A percentile compares a stretch with the other conserved stretches of the same genome.
phyloP scores from a whole-genome alignment of 2,113 vertebrate genomes.

The Ceyx margarethae region DNA sequence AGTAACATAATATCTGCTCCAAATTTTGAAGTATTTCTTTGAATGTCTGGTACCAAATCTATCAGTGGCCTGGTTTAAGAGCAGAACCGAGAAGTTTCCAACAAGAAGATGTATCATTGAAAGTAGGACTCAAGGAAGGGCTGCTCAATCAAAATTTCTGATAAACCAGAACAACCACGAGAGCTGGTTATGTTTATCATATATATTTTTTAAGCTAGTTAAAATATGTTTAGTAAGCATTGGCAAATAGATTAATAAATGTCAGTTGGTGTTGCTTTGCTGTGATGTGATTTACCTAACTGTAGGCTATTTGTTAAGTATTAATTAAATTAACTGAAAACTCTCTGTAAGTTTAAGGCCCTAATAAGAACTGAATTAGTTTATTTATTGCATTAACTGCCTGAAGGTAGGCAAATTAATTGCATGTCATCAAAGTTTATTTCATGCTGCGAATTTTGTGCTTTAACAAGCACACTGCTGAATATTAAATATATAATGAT shows the following conservation, averaged over 20 bases:
- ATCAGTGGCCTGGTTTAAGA: not conserved
- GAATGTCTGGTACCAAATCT: not conserved
- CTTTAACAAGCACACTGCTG: not conserved
- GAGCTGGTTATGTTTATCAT: not conserved
- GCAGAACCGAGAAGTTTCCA: not conserved
- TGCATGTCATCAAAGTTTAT: constrained; percentile 22
- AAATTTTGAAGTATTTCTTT: not conserved
- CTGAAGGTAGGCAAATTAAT: constrained; percentile 31
- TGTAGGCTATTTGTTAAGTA: constrained; percentile 25
- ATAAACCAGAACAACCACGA: not conserved
- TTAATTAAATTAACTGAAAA: constrained; percentile 49
- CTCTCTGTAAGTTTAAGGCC: not conserved
- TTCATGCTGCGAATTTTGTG: not conserved
- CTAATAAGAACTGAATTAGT: constrained; percentile 22
- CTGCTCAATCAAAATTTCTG: not conserved
- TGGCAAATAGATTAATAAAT: constrained; percentile 27
- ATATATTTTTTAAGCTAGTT: not conserved
- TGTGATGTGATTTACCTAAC: constrained; percentile 16
- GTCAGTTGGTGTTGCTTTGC: not conserved
- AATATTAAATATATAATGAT: not conserved
- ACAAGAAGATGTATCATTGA: not conserved
- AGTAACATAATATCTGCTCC: not conserved
- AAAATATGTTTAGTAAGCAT: not conserved
- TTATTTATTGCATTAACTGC: constrained; percentile 30
- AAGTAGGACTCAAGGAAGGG: not conserved